Conservation (phyloP, 2,797 vertebrate species). For the Lutra lutra region DNA sequence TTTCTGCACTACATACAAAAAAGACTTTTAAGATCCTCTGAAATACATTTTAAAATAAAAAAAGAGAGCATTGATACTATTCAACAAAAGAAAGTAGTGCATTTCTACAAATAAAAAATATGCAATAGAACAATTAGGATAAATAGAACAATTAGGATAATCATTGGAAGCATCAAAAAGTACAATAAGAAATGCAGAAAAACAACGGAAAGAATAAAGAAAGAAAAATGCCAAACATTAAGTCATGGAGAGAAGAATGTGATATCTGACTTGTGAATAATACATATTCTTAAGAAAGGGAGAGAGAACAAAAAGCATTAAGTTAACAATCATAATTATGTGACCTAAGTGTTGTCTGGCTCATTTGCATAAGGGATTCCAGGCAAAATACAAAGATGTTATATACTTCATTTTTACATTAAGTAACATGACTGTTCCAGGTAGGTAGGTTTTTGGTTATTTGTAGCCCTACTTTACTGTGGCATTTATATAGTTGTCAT, state of each 20-base stretch:
- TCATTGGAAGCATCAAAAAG: background rate
- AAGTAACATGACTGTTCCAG: background rate
- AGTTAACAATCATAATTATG: conserved; percentile 23
- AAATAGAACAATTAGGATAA: conserved; percentile 18
- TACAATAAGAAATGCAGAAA: conserved; percentile 22
- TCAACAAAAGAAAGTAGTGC: background rate
- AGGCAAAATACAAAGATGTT: background rate
- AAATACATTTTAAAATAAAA: conserved; percentile 51
- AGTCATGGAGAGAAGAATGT: background rate
- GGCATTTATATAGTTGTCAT: background rate
- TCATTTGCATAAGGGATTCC: conserved; percentile 24
- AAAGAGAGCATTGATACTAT: background rate
- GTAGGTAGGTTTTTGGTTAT: background rate
- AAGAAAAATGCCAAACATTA: conserved; percentile 36
- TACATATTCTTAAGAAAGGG: background rate
- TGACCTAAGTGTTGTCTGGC: conserved; percentile 11
- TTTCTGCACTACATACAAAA: background rate
- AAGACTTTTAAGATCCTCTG: background rate
- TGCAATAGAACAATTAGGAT: background rate
- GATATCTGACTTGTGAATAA: background rate
- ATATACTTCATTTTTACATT: background rate
- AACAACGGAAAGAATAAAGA: conserved; percentile 39
- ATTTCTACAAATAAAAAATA: conserved; percentile 42
- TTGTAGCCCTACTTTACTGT: background rate
- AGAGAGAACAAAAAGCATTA: conserved; percentile 4